Evolutionary conservation across 1,140 invertebrate genomes (phyloP).

Genomic region (Gryon sp.): DNA sequence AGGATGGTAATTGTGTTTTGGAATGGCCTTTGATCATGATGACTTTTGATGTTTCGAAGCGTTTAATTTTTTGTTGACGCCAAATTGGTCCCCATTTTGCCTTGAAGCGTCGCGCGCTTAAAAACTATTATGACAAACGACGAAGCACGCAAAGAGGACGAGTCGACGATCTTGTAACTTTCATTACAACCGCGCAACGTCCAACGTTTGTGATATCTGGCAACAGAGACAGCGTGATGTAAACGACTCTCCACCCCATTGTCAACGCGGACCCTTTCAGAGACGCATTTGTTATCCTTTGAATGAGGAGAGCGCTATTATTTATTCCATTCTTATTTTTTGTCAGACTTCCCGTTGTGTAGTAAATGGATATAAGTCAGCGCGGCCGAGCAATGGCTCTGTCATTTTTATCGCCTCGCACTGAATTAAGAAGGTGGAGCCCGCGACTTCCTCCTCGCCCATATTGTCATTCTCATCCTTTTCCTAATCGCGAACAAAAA

Average conservation of each 20-base stretch:
- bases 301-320: conserved; percentile 78
- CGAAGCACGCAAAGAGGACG: conserved; percentile 43
- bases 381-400: conserved; percentile 76
- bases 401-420: conserved; percentile 79
- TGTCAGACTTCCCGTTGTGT: conserved; percentile 75
- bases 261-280: conserved; percentile 75
- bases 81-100: conserved; percentile 34
- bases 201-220: conserved; percentile 53
- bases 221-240: conserved; percentile 69
- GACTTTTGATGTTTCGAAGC: conserved; percentile 13
- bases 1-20: neutral
- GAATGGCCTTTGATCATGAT: neutral
- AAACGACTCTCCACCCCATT: conserved; percentile 76
- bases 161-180: conserved; percentile 61
- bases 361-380: conserved; percentile 80
- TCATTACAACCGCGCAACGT: conserved; percentile 47
- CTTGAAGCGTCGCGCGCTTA: conserved; percentile 12
- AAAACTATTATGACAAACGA: conserved; percentile 60
- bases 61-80: neutral
- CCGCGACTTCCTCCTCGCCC: conserved; percentile 64
- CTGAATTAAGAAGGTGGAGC: conserved; percentile 79
- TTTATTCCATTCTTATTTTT: conserved; percentile 80
- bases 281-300: conserved; percentile 79
- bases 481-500: conserved; percentile 64
- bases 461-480: conserved; percentile 57